Conservation (phyloP, 2,888 invertebrate genomes). For the Tetramorium bicarinatum region DNA sequence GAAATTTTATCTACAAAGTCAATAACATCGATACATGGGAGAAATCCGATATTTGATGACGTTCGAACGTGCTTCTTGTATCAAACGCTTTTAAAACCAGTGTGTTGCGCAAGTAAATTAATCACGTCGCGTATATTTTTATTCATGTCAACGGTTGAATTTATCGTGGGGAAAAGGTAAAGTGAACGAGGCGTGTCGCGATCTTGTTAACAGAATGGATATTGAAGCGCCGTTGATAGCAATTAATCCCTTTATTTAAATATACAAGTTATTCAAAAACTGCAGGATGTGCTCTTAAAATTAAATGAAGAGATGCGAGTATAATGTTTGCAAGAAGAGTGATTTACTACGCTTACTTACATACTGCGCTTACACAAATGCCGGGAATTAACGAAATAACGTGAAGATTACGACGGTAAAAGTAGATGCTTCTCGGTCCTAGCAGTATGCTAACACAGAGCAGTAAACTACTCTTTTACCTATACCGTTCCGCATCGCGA, state of each 20-base stretch:
- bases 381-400: constrained; percentile 40
- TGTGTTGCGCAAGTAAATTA: constrained; percentile 25
- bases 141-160: background rate
- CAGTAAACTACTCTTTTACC: constrained; percentile 60
- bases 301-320: background rate
- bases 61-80: constrained; percentile 32
- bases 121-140: constrained; percentile 19
- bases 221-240: background rate
- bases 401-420: constrained; percentile 29
- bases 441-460: constrained; percentile 22
- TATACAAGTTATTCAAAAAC: background rate
- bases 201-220: background rate
- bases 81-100: constrained; percentile 34
- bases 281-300: background rate
- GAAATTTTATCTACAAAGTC: constrained; percentile 50
- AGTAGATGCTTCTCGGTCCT: constrained; percentile 28
- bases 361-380: background rate
- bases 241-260: background rate
- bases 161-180: background rate
- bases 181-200: background rate
- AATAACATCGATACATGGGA: constrained; percentile 11
- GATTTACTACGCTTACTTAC: constrained; percentile 13
- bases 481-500: constrained; percentile 24
- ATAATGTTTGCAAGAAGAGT: constrained; percentile 4
- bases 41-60: constrained; percentile 45